Evolutionary conservation across 2,888 invertebrate species (phyloP).

Genomic region (Oscheius sp.): DNA sequence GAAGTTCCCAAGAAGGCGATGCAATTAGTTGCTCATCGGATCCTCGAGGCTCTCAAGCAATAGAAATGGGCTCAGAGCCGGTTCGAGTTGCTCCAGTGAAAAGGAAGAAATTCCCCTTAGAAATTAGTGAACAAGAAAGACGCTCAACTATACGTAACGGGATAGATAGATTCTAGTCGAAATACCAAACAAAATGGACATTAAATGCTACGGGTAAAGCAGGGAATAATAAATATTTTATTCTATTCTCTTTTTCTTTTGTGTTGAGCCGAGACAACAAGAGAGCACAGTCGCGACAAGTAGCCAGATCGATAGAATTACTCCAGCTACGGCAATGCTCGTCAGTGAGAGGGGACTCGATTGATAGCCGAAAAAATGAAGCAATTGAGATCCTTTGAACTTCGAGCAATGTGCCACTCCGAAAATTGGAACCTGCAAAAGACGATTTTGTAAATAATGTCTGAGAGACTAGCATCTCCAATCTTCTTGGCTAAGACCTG

Average conservation of each 20-base stretch:
- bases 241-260: background rate
- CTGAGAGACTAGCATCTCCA: conserved; percentile 34
- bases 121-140: conserved; percentile 45
- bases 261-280: background rate
- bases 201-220: background rate
- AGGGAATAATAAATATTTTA: conserved; percentile 5
- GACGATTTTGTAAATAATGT: background rate
- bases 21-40: conserved; percentile 21
- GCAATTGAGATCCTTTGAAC: conserved; percentile 7
- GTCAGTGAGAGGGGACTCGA: background rate
- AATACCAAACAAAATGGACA: background rate
- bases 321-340: background rate
- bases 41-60: conserved; percentile 27
- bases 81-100: conserved; percentile 46
- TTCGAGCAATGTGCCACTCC: conserved; percentile 22
- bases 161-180: conserved; percentile 26
- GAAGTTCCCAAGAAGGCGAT: conserved; percentile 1
- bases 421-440: conserved; percentile 17
- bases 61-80: conserved; percentile 23
- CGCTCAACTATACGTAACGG: conserved; percentile 37
- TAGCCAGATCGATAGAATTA: background rate
- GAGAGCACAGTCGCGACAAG: background rate
- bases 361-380: conserved; percentile 20
- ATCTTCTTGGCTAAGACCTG: conserved; percentile 32
- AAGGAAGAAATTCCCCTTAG: conserved; percentile 52